Conservation (phyloP, 2,113 vertebrate genomes). For the Rhizomys pruinosus region DNA sequence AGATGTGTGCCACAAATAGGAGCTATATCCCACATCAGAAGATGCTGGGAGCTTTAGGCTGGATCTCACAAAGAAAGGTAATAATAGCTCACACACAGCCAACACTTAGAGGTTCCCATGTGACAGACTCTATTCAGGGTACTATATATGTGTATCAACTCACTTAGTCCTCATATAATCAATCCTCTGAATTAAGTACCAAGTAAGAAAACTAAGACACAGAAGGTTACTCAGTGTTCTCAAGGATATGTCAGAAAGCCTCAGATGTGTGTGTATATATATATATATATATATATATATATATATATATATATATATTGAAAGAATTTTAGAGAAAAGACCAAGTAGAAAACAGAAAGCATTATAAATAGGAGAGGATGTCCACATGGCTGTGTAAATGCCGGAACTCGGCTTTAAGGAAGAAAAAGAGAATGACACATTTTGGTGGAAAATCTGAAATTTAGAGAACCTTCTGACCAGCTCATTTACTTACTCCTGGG, state of each 20-base stretch:
- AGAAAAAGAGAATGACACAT: background rate
- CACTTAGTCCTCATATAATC: slow-evolving; percentile 12
- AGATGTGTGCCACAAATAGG: background rate
- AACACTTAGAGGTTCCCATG: background rate
- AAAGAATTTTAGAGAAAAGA: slow-evolving; percentile 18
- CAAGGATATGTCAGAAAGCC: background rate
- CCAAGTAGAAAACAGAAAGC: background rate
- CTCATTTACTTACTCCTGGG: background rate
- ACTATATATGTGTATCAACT: background rate
- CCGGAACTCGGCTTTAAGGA: background rate
- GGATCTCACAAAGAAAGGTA: background rate
- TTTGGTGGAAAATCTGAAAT: background rate
- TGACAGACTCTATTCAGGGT: background rate
- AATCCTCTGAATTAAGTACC: slow-evolving; percentile 38
- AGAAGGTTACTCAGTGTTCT: background rate
- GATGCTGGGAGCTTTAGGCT: background rate
- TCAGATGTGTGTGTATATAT: background rate
- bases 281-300: background rate
- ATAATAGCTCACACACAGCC: background rate
- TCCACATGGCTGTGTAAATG: background rate
- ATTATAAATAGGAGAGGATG: background rate
- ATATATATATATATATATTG: background rate
- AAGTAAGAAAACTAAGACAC: slow-evolving; percentile 40
- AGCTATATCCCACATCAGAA: background rate
- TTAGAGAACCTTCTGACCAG: background rate